phyloP scores from a whole-genome alignment of 2,797 vertebrate genomes.

The Microctenopoma stevenorrisi region DNA sequence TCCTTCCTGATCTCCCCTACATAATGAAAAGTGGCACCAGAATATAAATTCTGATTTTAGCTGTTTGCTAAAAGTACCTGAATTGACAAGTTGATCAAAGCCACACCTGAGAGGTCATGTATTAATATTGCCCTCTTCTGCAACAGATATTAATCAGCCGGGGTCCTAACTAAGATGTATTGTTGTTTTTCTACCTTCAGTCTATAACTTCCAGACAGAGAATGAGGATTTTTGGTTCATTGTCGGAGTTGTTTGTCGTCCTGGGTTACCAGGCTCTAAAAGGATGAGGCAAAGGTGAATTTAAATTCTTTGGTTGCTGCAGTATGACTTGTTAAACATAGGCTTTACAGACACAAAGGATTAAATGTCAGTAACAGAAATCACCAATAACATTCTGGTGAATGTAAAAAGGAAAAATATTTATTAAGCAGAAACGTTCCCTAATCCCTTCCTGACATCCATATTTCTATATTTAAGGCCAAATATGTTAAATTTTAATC shows the following conservation, averaged over 20 bases:
- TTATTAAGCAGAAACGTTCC: too few species aligned
- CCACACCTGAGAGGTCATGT: conserved; percentile 36
- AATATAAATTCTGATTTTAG: conserved; percentile 24
- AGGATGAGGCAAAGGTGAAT: not conserved
- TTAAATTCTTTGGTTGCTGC: not conserved
- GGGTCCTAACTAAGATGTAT: conserved; percentile 4
- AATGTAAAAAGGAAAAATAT: not conserved
- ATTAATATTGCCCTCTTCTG: conserved; percentile 37
- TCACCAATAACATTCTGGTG: not conserved
- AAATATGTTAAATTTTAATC: too few species aligned
- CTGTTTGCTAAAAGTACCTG: conserved; percentile 20
- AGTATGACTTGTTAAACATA: too few species aligned
- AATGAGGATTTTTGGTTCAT: conserved; percentile 25
- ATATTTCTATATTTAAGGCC: too few species aligned
- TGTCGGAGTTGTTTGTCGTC: conserved; percentile 8
- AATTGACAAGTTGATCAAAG: conserved; percentile 22
- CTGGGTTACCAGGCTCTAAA: too few species aligned
- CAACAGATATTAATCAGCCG: conserved; percentile 12
- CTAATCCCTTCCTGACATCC: too few species aligned
- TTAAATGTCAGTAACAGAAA: not conserved
- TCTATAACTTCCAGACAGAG: conserved; percentile 6
- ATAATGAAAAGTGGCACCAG: conserved; percentile 23
- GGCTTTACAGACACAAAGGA: not conserved
- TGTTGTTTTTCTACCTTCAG: conserved; percentile 9
- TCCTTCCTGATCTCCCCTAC: not conserved